Evolutionary conservation across 2,113 vertebrate species (phyloP).

Genomic region (Bagarius yarrelli): DNA sequence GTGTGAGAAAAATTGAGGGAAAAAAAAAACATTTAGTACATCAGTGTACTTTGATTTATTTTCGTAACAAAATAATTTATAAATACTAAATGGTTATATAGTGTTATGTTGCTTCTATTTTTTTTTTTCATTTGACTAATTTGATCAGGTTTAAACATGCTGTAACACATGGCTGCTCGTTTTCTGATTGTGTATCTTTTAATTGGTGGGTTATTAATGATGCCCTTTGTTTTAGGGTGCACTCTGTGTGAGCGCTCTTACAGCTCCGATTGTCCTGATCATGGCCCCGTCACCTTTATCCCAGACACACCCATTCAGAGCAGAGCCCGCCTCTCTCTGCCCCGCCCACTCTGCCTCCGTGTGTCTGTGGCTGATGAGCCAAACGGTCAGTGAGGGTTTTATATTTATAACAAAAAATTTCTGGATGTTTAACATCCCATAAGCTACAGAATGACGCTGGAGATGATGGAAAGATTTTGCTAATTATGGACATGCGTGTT

Average conservation of each 20-base stretch:
- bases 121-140: neutral
- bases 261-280: slow-evolving; percentile 91
- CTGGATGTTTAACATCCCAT: too few relatives aligned
- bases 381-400: slow-evolving; percentile 72
- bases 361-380: slow-evolving; percentile 87
- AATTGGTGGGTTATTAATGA: neutral
- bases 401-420: slow-evolving; percentile 2
- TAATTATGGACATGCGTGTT: neutral
- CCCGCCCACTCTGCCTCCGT: slow-evolving; percentile 86
- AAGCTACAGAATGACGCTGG: too few relatives aligned
- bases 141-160: neutral
- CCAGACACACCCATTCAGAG: slow-evolving; percentile 90
- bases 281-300: slow-evolving; percentile 93
- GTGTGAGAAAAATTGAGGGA: too few relatives aligned
- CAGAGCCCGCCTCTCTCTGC: slow-evolving; percentile 90
- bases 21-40: too few relatives aligned
- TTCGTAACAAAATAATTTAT: too few relatives aligned
- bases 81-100: too few relatives aligned
- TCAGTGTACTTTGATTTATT: too few relatives aligned
- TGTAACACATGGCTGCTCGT: neutral
- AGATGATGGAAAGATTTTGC: neutral
- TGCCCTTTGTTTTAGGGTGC: slow-evolving; percentile 77
- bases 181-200: neutral
- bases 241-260: slow-evolving; percentile 95
- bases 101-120: neutral